Base-by-base conservation (phyloP, 2,113 vertebrate genomes). In the Psophia crepitans region DNA sequence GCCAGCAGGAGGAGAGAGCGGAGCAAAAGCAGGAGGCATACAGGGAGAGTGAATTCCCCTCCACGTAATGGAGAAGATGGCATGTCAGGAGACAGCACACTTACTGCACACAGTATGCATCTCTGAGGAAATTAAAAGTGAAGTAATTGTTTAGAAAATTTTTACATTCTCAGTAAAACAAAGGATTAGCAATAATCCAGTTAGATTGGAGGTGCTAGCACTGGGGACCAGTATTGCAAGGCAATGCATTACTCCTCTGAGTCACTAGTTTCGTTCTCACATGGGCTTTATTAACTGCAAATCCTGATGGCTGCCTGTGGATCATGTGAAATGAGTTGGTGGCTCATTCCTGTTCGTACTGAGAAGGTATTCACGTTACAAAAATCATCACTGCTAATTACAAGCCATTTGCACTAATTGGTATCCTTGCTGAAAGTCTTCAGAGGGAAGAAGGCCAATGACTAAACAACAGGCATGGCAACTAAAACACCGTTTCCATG, bases 331-430 rank as follows among this genome's bases (percentile, higher is more conserved):
- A 90, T 93, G 88, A 95, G 86, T 93, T 95, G 88, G 86, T 96
- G 89, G 94, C 63, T 96, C 85, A 86, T 96, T 91, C 68, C 85
- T 92, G 39, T 78, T 96, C 90, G 30, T 75, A 64, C 77, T 82
- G 84, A 94, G 82, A 80, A 96, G 88, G 68, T 87, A 92, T 82
- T 80, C 88, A 84, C 69, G 7, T 97, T 96, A 96, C 78, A 91
- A 91, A 95, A 93, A 95, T 60, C 90, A 89, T 92, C 87, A 89
- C 81, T 90, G 85, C 73, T 96, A 95, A 97, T 97, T 96, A 93
- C 41, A 96, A 95, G 78, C 82, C 48, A 90, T 96, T 96, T 96
- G 79, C 63, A 76, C 71, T 95, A 96, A 97, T 96, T 95, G 48
- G 75, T 80, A 95, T 95, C 75, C 54, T 92, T 90, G 69, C 73